These are phyloP conservation scores for Nothocercus julius DNA, from an alignment of 2,113 vertebrate species.

Conservation along the genomic window DNA sequence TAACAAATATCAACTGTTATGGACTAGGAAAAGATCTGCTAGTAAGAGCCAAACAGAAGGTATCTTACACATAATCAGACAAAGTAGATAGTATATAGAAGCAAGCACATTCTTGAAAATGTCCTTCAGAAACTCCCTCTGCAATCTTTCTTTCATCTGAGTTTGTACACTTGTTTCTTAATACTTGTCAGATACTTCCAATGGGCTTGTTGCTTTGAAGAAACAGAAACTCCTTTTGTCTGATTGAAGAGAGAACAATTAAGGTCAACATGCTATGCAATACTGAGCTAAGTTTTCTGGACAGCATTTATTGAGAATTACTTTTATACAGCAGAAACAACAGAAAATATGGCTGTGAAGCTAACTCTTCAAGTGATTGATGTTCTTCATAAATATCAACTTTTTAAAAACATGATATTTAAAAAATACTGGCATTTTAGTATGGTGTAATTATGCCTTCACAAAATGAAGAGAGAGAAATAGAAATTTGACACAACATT, in stretches of 20 bases:
- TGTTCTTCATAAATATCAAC: not conserved
- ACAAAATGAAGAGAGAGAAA: not conserved
- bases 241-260: not conserved
- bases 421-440: not conserved
- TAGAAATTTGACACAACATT: not conserved
- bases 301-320: not conserved
- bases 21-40: not conserved
- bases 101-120: not conserved
- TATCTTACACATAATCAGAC: not conserved
- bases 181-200: not conserved
- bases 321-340: not conserved
- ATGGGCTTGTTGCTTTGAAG: not conserved
- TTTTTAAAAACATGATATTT: not conserved
- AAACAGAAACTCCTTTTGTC: not conserved
- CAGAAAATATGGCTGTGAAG: not conserved
- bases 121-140: not conserved
- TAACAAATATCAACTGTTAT: not conserved
- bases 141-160: not conserved
- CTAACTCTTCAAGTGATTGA: not conserved
- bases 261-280: not conserved
- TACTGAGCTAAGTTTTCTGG: not conserved
- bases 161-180: not conserved
- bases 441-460: not conserved
- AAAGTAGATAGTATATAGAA: not conserved
- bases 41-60: not conserved